Evolutionary conservation across 2,797 vertebrate genomes (phyloP), one percentile per base, ranked within the genome.

Genomic region (Pseudocheirus occidentalis): DNA sequence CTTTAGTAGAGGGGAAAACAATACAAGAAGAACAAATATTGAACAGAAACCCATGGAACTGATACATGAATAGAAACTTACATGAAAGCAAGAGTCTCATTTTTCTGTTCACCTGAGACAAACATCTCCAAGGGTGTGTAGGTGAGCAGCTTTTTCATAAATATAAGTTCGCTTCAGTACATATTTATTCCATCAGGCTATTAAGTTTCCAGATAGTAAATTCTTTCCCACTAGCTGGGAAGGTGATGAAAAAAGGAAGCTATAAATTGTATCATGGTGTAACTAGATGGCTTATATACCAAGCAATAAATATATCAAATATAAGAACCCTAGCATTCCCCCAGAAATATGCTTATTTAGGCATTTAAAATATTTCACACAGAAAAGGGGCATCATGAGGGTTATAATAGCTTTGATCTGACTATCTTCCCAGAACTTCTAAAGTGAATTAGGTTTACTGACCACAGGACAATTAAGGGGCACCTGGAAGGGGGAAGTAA

Each of bases 391-490:
- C 81, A 6, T 29, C 11, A 3, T 92, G 46, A 92, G 55, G 5
- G 29, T 40, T 21, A 13, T 73, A 11, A 53, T 59, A 4, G 24
- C 29, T 46, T 90, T 16, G 29, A 11, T 21, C 31, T 90, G 27
- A 0, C 14, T 31, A 0, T 3, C 87, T 3, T 0, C 31, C 3
- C 13, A 2, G 18, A 1, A 16, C 0, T 46, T 58, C 9, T 6
- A 3, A 46, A 50, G 0, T 46, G 16, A 55, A 14, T 21, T 40
- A 90, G 52, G 52, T 34, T 40, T 12, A 0, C 2, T 73, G 92
- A 52, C 31, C 14, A 28, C 4, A 91, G 11, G 12, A 73, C 13
- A 1, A 40, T 54, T 21, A 9, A 46, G 46, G n/a, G 29, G 10
- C 7, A 0, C 0, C 0, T 14, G 50, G 12, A 21, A 81, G 2